Conservation (phyloP, 2,113 vertebrate species). For the Pseudopodoces humilis region DNA sequence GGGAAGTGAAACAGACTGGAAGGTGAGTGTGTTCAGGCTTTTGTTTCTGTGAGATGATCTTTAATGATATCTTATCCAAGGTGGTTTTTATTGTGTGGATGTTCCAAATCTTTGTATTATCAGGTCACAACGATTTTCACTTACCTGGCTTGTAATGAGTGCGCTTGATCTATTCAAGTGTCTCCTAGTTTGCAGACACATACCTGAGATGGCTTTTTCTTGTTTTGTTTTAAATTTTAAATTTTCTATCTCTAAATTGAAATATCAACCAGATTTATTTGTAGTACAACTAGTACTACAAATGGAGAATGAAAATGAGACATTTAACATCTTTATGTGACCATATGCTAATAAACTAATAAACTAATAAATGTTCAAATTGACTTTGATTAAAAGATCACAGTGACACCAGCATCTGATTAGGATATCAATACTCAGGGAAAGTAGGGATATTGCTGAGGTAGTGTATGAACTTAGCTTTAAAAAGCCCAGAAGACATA, state of each 20-base stretch:
- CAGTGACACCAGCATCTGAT: not conserved
- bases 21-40: not conserved
- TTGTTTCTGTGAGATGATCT: not conserved
- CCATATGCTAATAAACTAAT: not conserved
- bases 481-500: not conserved
- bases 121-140: not conserved
- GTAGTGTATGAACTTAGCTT: not conserved
- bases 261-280: not conserved
- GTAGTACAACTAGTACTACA: not conserved
- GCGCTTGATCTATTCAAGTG: not conserved
- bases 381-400: not conserved
- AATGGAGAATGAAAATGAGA: not conserved
- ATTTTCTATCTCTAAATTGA: not conserved
- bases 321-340: not conserved
- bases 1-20: not conserved
- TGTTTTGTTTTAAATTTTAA: not conserved
- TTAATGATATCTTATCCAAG: not conserved
- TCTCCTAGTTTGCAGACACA: not conserved
- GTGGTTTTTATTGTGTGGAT: not conserved
- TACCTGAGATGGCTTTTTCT: not conserved
- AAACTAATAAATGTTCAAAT: not conserved
- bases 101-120: not conserved
- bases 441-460: not conserved
- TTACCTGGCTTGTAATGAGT: not conserved
- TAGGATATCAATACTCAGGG: not conserved